A percentile compares a stretch with the other conserved stretches of the same genome.
These are phyloP conservation scores for Ochlodes sylvanus DNA, from an alignment of 2,888 invertebrate species.

Conservation along the genomic window DNA sequence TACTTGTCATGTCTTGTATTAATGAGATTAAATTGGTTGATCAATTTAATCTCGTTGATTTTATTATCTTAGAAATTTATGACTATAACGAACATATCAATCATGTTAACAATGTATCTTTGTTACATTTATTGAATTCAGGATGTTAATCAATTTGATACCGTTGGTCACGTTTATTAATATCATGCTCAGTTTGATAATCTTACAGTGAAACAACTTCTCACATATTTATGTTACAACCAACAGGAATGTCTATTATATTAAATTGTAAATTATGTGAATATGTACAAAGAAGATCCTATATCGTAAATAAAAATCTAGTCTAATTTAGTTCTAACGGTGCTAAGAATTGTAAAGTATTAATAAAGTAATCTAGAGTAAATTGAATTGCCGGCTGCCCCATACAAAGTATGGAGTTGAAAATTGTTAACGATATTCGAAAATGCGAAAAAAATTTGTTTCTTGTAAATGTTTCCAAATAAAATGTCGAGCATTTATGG, in stretches of 20 bases:
- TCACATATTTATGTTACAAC: neutral
- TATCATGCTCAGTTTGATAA: too few relatives aligned
- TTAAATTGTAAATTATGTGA: constrained; percentile 53
- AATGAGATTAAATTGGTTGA: too few relatives aligned
- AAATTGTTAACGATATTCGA: constrained; percentile 60
- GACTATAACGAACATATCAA: too few relatives aligned
- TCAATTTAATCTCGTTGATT: too few relatives aligned
- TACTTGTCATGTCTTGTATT: too few relatives aligned
- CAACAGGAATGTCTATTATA: neutral
- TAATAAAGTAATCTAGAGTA: constrained; percentile 58
- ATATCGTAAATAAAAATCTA: constrained; percentile 71
- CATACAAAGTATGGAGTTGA: constrained; percentile 72
- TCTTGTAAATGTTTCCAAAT: constrained; percentile 84
- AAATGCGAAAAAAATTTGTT: constrained; percentile 57
- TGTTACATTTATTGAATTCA: too few relatives aligned
- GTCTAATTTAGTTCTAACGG: constrained; percentile 83
- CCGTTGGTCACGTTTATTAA: too few relatives aligned
- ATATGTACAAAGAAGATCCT: constrained; percentile 63
- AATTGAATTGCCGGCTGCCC: constrained; percentile 68
- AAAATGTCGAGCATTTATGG: constrained; percentile 81
- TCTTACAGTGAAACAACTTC: too few relatives aligned
- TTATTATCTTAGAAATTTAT: too few relatives aligned
- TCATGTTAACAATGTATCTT: too few relatives aligned
- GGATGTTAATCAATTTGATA: too few relatives aligned
- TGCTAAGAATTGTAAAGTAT: constrained; percentile 79